phyloP scores from a whole-genome alignment of 2,113 vertebrate genomes.

The Zingel zingel region DNA sequence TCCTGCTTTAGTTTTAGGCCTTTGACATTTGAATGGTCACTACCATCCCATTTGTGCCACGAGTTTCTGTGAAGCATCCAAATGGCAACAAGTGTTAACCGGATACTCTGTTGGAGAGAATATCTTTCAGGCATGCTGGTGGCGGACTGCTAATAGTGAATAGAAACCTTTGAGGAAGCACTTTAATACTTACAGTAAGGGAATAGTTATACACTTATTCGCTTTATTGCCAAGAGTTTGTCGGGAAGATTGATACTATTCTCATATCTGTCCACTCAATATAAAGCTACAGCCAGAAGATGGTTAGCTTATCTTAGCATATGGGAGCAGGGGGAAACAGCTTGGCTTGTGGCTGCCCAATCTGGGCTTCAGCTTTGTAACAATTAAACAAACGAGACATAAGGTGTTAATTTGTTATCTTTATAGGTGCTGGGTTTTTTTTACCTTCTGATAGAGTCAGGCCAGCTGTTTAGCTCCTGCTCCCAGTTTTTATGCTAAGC shows the following conservation, averaged over 20 bases:
- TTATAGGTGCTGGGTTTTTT: neutral
- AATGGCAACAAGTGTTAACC: neutral
- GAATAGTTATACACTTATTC: neutral
- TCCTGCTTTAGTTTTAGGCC: constrained; percentile 17
- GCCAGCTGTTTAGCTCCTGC: neutral
- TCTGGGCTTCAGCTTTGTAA: too few species aligned
- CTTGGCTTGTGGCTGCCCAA: too few species aligned
- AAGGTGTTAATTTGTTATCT: too few species aligned
- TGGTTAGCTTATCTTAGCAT: too few species aligned
- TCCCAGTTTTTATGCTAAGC: neutral
- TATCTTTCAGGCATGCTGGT: neutral
- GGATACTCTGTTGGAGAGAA: neutral
- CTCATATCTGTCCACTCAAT: too few species aligned
- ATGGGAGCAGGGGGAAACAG: too few species aligned
- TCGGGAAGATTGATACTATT: too few species aligned
- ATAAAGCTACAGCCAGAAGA: too few species aligned
- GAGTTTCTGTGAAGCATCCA: neutral
- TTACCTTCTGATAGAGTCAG: neutral
- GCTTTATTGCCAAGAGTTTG: too few species aligned
- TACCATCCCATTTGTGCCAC: neutral
- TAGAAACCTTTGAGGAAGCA: neutral
- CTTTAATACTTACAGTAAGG: too few species aligned
- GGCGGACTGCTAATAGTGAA: too few species aligned
- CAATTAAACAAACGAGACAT: too few species aligned
- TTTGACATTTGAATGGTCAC: constrained; percentile 6